Evolutionary conservation across 2,113 vertebrate genomes (phyloP), one percentile per base, ranked within the genome.

Genomic region (Phaethon lepturus): DNA sequence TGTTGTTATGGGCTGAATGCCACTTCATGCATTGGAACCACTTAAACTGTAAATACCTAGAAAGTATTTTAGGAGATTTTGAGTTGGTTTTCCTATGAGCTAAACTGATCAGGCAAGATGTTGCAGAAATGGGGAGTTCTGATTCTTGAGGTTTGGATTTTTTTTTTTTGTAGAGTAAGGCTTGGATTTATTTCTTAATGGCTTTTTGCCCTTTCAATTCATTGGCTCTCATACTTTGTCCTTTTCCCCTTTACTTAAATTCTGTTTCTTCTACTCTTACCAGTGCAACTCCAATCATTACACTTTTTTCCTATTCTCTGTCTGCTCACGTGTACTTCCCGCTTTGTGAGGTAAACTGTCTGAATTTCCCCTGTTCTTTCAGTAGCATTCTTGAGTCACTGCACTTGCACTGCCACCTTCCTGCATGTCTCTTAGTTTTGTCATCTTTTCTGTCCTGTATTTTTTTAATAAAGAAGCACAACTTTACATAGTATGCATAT

Each of bases 241-340:
- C 19, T 69, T 91, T 69, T 12, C 3, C 5, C 0, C 3, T 81
- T 49, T 55, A 25, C 17, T 73, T 71, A 60, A 76, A 42, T 83
- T 42, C 10, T 49, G 0, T 81, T 90, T 71, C 11, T 79, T 95
- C 15, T 74, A 3, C 40, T 59, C 22, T 63, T 78, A 53, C 2
- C 10, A 55, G 4, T 13, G 13, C 20, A 35, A 26, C 42, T 69
- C 60, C 6, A 40, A 29, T 88, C 25, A 18, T 60, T 76, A 20
- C 7, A 7, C 0, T 1, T 28, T 49, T 64, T 64, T 42, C 28
- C 28, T 71, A 0, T 42, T 72, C 7, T 68, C 9, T 74, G 2
- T 78, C 25, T 90, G 33, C 5, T 83, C 1, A 3, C n/a, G 4
- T 6, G n/a, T 11, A 0, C 42, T 77, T 73, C 8, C 13, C 8